Percentiles rank a stretch among this genome's conserved stretches.
phyloP scores from a whole-genome alignment of 35 echinoderm and acorn worm species.

The Heliocidaris erythrogramma region DNA sequence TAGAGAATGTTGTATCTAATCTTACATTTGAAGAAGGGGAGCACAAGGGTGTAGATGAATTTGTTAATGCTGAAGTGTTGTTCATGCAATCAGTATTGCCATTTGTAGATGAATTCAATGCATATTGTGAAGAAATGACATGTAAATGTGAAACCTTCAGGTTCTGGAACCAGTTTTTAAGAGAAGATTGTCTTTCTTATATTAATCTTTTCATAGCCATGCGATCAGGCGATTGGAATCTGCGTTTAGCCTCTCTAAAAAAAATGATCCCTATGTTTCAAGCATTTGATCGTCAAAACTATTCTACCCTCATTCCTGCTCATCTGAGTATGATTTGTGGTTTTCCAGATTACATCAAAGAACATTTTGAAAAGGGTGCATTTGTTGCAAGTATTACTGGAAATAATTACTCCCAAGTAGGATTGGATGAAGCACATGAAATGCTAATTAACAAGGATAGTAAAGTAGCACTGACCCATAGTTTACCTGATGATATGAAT shows the following conservation, averaged over 20 bases:
- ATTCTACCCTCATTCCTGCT: too few relatives aligned
- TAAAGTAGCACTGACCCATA: neutral
- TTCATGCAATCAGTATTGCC: neutral
- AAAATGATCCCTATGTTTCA: constrained; percentile 27
- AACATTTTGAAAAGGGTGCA: constrained; percentile 40
- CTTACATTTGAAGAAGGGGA: constrained; percentile 19
- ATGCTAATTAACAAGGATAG: constrained; percentile 20
- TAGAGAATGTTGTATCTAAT: neutral
- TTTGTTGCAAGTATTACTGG: constrained; percentile 49
- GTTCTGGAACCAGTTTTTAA: constrained; percentile 48
- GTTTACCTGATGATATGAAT: constrained; percentile 12
- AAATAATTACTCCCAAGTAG: neutral
- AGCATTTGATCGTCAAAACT: constrained; percentile 8
- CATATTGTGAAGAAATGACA: constrained; percentile 26
- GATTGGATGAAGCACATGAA: constrained; percentile 26
- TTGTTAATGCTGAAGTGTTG: neutral
- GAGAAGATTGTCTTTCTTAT: constrained; percentile 24
- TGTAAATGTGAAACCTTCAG: constrained; percentile 30
- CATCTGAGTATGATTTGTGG: constrained; percentile 25
- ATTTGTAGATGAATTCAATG: constrained; percentile 33
- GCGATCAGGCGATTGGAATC: constrained; percentile 39
- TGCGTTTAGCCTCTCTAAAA: constrained; percentile 46
- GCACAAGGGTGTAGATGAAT: neutral
- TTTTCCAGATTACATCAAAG: constrained; percentile 23
- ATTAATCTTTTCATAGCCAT: constrained; percentile 37